Evolutionary conservation across 92 coral and sea anemone species (phyloP), one percentile per base, ranked within the genome.

Genomic region (Montipora capitata): DNA sequence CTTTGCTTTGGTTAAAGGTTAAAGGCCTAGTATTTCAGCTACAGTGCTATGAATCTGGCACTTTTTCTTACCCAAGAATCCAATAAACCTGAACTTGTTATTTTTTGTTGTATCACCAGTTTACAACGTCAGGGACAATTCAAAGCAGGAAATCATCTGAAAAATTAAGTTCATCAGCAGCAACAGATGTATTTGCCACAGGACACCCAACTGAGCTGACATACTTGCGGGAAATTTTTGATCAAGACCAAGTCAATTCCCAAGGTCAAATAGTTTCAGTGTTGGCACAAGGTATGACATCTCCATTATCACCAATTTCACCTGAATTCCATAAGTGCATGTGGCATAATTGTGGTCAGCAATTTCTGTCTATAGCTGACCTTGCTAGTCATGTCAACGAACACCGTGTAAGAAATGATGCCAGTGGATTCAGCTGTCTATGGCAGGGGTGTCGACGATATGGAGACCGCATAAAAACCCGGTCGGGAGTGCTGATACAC

Each of bases 401-500:
- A 62, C 86, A 66, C 79, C 99, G 96, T 68, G 92, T 97, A 44
- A 90, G 93, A 17, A 89, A 88, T 72, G 98, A 96, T 77, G 85
- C 83, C 35, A 82, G 94, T 7, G 99, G 96, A 78, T 97, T 92
- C 68, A 76, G 94, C 48, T 97, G 99, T 62, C 94, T 87, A 5
- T 97, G 99, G 99, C 95, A 97, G 71, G 97, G 98, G 40, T 97
- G 99, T 85, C 81, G 93, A 12, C 93, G 99, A 52, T 93, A 93
- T 56, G 98, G 99, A 44, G 96, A 97, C 78, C 98, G 99, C 20
- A 96, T 97, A 72, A 97, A 97, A 86, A 98, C 99, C 16, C 86
- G 98, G 68, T 97, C 96, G 61, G 96, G 96, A 84, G 94, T 97
- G 96, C 88, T 96, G 38, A 96, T 97, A 35, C 99, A 97, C 84